Evolutionary conservation across 2,113 vertebrate genomes (phyloP).

Genomic region (Neodon shergylaensis): DNA sequence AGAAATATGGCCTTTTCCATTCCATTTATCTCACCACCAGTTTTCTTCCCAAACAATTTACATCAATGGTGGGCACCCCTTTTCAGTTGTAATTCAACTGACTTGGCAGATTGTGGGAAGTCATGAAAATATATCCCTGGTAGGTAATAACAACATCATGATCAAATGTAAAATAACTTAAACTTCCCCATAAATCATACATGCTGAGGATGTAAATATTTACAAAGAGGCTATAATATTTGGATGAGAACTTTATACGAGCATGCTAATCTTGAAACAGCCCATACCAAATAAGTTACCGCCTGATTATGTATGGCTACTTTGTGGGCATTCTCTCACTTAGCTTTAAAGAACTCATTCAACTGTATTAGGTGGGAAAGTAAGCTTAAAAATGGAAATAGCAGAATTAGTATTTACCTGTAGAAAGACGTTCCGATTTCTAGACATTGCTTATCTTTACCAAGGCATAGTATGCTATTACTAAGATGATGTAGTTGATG

Average conservation of each 20-base stretch:
- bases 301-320: background rate
- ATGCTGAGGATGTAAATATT: conserved; percentile 53
- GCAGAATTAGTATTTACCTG: background rate
- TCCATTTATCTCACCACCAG: conserved; percentile 41
- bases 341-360: background rate
- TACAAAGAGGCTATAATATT: conserved; percentile 34
- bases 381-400: conserved; percentile 10
- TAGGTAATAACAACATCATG: conserved; percentile 48
- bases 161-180: conserved; percentile 53
- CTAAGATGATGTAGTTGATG: background rate
- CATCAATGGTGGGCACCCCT: conserved; percentile 55
- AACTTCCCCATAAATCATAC: background rate
- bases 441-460: background rate
- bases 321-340: background rate
- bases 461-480: background rate
- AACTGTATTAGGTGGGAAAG: background rate
- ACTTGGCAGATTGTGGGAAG: conserved; percentile 55
- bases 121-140: conserved; percentile 10
- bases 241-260: conserved; percentile 1
- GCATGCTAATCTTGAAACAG: conserved; percentile 19
- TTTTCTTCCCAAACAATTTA: conserved; percentile 65
- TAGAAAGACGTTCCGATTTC: conserved; percentile 8
- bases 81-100: conserved; percentile 53
- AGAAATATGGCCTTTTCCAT: conserved; percentile 63
- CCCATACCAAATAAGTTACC: background rate